Evolutionary conservation across 2,797 vertebrate genomes (phyloP), one percentile per base, ranked within the genome.

Genomic region (Menidia menidia): DNA sequence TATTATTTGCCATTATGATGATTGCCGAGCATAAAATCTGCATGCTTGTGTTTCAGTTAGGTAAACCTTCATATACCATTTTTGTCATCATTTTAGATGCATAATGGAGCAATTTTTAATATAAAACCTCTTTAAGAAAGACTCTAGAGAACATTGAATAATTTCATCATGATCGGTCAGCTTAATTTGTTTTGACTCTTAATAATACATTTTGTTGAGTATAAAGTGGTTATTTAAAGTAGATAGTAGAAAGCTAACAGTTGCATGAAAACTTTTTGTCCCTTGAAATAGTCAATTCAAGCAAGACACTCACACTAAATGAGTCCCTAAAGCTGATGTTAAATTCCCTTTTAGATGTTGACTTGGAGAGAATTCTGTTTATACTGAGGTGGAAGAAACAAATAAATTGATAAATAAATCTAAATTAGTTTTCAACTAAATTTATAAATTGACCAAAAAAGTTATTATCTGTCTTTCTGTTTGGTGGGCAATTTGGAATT

Each of bases 1-100:
- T 73, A 86, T 90, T 89, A 90, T 88, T 92, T 90, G 83, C 82
- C 58, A 73, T 92, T 75, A 82, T 47, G 64, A 78, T 81, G 64
- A 89, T 70, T 83, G 75, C 75, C 55, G 64, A 63, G 62, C 57
- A 70, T 33, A 68, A 60, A 72, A 63, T 60, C 45, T 59, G n/a
- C 60, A 50, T 5, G 48, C 31, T 25, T 18, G 55, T 33, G 52
- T 71, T 60, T 79, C 77, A 68, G 80, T 82, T 16, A 12, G 48
- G 56, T 10, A 63, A 30, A 50, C 51, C 13, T 45, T 18, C 2
- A 14, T 53, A 42, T 64, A 19, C 35, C 5, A 39, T 39, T 39
- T 57, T 9, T 51, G 32, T 55, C 52, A 7, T 19, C 0, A 0
- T 13, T 51, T 59, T 66, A 15, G 31, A 58, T 14, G 19, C 44